Base-by-base conservation (phyloP, 2,888 invertebrate species). In the Mesorhabditis sp. region DNA sequence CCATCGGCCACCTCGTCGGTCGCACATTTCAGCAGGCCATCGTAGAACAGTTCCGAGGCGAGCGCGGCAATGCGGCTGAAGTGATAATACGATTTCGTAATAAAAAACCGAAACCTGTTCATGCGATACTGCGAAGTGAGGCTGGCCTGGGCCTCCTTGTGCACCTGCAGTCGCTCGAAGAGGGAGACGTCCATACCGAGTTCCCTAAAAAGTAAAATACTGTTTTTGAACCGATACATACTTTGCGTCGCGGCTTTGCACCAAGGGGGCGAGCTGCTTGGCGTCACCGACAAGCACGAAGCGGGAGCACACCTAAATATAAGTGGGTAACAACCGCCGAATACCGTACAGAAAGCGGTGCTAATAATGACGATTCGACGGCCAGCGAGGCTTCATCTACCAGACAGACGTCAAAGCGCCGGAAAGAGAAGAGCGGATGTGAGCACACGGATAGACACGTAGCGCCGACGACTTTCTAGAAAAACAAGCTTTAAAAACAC, bases 371-470 rank as follows among this genome's bases (percentile, higher is more conserved):
- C 15, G 92, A 90, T 82, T 94, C 93, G 70, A 93, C 87, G 62
- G 91, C 91, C 88, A 94, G 93, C 0, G 95, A 93, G 28, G 96
- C 94, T 88, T 98, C 97, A 85, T 98, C 97, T 0, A 98, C 91
- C 50, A 78, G 74, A 6, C 75, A 72, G 4, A 74, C 67, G 66
- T 78, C 78, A 61, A 80, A 80, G 6, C 69, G 65, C 4, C 91
- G 89, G 82, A 90, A 90, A 0, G 90, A 87, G 70, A 97, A 89
- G 78, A 94, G 87, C 3, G 86, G 79, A 2, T 92, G 89, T 13
- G 74, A 74, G 42, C 90, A 89, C 0, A 92, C 90, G 28, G 94
- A 93, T 50, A 94, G 88, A 86, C 95, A 95, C 0, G 97, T 97
- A 0, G 93, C 92, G 0, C 93, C 96, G 4, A 96, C 90, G 28